Evolutionary conservation across 2,797 vertebrate species (phyloP), one percentile per base, ranked within the genome.

Genomic region (Intellagama lesueurii): DNA sequence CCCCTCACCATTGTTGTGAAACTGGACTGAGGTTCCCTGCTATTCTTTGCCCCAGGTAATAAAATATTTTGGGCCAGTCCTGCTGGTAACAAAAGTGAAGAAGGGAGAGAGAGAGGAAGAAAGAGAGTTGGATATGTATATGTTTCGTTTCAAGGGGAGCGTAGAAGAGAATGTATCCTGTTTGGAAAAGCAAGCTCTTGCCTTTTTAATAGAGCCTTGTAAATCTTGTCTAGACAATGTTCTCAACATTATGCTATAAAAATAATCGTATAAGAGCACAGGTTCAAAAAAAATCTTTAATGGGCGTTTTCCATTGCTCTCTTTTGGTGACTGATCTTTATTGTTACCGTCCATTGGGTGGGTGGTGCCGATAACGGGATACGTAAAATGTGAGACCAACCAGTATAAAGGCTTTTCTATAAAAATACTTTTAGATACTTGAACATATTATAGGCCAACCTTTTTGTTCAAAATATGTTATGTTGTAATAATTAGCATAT

Each of bases 161-260:
- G 64, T 26, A 78, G 47, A 22, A 19, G 47, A 88, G 4, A n/a
- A 79, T 84, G 52, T 79, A 78, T 77, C 32, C 35, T 60, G 26
- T 26, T 26, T 1, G 4, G 76, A 70, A 87, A 80, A 47, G 66
- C 64, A 87, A 80, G 44, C 77, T 79, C 86, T 78, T 30, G 17
- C 64, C n/a, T 16, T 70, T 86, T 87, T 87, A 56, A 87, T 52
- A 17, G 77, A 60, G 64, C 35, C 56, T 77, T 80, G 86, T 87
- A 87, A 87, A 87, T 80, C 86, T 80, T 80, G 86, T 70, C 86
- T 87, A 87, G 86, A 87, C 86, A 87, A 80, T 80, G 86, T n/a
- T 70, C 64, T 87, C 44, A 70, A 68, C 77, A 30, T 87, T 80
- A 80, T 52, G 47, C 86, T 80, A 22, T 89, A 79, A 79, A 85